These are phyloP conservation scores for Aplysina aerophoba DNA, from an alignment of 37 sponge, comb jelly and placozoan species.

Conservation along the genomic window DNA sequence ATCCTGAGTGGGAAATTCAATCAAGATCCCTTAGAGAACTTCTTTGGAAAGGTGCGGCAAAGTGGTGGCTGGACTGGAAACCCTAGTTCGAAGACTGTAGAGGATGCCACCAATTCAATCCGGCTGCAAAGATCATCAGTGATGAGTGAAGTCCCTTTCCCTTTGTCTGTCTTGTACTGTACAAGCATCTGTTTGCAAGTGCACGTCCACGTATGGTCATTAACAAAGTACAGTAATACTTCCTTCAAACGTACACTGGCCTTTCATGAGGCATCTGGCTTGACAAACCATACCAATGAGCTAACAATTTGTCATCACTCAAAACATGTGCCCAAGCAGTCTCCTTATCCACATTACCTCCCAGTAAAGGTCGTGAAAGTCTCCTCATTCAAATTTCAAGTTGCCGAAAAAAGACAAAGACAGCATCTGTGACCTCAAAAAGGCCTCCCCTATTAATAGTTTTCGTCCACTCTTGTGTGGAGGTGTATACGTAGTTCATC, in stretches of 20 bases:
- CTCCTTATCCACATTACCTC: background rate
- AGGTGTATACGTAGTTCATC: background rate
- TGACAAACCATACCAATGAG: background rate
- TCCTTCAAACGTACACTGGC: background rate
- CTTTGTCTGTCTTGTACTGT: conserved; percentile 2
- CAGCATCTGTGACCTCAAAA: background rate
- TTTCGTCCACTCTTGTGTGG: background rate
- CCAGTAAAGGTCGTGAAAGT: background rate
- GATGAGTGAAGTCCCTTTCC: background rate
- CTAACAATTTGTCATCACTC: conserved; percentile 1
- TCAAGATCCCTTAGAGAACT: conserved; percentile 13
- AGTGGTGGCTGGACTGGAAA: conserved; percentile 19
- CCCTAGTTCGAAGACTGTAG: background rate
- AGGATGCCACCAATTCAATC: background rate
- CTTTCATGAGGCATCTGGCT: too few species aligned
- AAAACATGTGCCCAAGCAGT: background rate
- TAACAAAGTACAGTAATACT: background rate
- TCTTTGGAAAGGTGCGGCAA: conserved; percentile 5
- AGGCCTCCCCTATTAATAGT: conserved; percentile 11
- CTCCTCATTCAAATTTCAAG: background rate
- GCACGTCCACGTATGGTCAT: conserved; percentile 3
- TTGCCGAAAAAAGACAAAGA: conserved; percentile 7
- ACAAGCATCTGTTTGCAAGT: background rate
- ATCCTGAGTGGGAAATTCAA: conserved; percentile 20
- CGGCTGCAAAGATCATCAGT: conserved; percentile 17